These are phyloP conservation scores for Ataeniobius toweri DNA, from an alignment of 2,797 vertebrate species.

Conservation along the genomic window DNA sequence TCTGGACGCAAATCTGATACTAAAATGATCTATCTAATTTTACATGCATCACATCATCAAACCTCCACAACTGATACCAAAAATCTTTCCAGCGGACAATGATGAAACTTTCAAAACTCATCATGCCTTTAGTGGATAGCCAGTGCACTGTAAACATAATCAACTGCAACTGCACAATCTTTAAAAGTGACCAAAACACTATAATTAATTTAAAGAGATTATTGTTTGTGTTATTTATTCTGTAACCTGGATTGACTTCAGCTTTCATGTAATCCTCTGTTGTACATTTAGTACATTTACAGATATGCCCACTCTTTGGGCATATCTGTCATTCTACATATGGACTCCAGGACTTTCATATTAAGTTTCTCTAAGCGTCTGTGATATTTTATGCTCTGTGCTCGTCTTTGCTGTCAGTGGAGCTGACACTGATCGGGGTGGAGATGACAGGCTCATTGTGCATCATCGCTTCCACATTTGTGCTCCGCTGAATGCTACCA, in stretches of 20 bases:
- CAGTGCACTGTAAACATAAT: background rate
- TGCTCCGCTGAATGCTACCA: constrained; percentile 35
- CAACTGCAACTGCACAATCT: background rate
- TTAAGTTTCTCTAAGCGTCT: constrained; percentile 11
- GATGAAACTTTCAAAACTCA: background rate
- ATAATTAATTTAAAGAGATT: background rate
- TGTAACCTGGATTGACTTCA: background rate
- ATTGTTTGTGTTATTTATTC: background rate
- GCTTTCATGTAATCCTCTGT: background rate
- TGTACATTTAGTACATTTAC: background rate
- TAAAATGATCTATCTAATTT: background rate
- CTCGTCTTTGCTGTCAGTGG: constrained; percentile 61
- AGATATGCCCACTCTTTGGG: background rate
- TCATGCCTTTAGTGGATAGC: background rate
- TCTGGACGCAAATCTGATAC: too few species aligned
- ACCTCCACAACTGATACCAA: background rate
- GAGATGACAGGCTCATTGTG: constrained; percentile 47
- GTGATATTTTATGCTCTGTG: constrained; percentile 65
- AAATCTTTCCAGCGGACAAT: background rate
- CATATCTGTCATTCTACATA: background rate
- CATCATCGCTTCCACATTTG: constrained; percentile 37
- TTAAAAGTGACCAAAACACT: background rate
- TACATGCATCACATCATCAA: too few species aligned
- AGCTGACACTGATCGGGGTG: constrained; percentile 62
- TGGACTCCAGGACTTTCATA: constrained; percentile 38